Evolutionary conservation across 2,888 invertebrate genomes (phyloP).

Genomic region (Tanytarsus gracilentus): DNA sequence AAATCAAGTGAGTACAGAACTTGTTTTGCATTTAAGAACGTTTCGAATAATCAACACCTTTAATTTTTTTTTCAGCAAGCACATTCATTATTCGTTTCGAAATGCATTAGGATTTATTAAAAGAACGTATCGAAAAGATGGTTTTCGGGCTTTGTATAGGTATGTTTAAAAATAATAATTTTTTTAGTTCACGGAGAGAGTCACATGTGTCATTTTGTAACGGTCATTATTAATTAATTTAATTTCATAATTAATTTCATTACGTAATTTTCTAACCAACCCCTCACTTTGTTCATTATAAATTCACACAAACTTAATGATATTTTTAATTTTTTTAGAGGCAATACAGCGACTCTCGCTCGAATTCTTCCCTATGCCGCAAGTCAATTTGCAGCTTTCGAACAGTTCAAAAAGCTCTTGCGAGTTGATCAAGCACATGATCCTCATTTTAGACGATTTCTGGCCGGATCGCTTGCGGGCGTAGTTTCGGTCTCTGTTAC

Average conservation of each 20-base stretch:
- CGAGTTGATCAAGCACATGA: conserved; percentile 55
- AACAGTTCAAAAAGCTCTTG: conserved; percentile 86
- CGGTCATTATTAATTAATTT: neutral
- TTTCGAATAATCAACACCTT: neutral
- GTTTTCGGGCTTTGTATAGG: conserved; percentile 80
- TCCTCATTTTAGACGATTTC: conserved; percentile 45
- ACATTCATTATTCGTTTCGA: conserved; percentile 60
- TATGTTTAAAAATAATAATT: too few relatives aligned
- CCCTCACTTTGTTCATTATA: too few relatives aligned
- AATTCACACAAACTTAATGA: neutral
- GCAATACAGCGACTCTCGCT: conserved; percentile 97
- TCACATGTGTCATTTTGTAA: too few relatives aligned
- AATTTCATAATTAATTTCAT: too few relatives aligned
- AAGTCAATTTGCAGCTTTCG: conserved; percentile 94
- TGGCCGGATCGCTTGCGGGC: conserved; percentile 92
- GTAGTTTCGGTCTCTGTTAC: conserved; percentile 89
- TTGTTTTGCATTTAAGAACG: neutral
- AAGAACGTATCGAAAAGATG: conserved; percentile 63
- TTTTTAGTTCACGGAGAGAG: too few relatives aligned
- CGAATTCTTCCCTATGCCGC: conserved; percentile 95
- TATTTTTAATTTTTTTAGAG: too few relatives aligned
- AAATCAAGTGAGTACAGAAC: conserved; percentile 55
- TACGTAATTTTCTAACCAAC: too few relatives aligned
- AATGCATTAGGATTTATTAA: conserved; percentile 62
- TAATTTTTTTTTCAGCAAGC: conserved; percentile 41